Percentiles rank a stretch among this genome's conserved stretches.
These are phyloP conservation scores for Graptemys geographica DNA, from an alignment of 2,797 vertebrate genomes.

Conservation along the genomic window DNA sequence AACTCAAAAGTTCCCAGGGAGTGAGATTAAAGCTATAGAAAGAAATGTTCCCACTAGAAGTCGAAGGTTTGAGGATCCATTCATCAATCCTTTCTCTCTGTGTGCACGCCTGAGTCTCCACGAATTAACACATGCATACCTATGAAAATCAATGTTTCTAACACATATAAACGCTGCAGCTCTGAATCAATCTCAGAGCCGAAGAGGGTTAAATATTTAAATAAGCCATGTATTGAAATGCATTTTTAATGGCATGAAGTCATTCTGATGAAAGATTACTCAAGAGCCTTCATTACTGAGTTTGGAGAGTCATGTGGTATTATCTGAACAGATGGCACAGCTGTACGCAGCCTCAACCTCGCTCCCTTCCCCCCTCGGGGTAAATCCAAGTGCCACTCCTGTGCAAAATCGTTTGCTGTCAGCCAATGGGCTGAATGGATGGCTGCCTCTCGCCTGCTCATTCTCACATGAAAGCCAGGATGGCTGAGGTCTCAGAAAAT, in stretches of 20 bases:
- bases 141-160: slow-evolving; percentile 83
- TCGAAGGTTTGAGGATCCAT: slow-evolving; percentile 63
- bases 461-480: slow-evolving; percentile 36
- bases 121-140: slow-evolving; percentile 77
- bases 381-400: slow-evolving; percentile 81
- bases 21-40: slow-evolving; percentile 64
- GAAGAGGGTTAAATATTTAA: slow-evolving; percentile 88
- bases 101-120: slow-evolving; percentile 55
- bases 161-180: slow-evolving; percentile 78
- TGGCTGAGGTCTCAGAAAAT: slow-evolving; percentile 20
- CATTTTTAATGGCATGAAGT: slow-evolving; percentile 86
- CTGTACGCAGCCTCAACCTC: slow-evolving; percentile 74
- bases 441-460: slow-evolving; percentile 54
- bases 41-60: slow-evolving; percentile 50
- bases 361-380: slow-evolving; percentile 69
- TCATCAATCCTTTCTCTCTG: slow-evolving; percentile 69
- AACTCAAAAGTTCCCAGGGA: slow-evolving; percentile 34
- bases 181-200: slow-evolving; percentile 82
- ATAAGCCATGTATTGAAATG: slow-evolving; percentile 86
- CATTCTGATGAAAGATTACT: slow-evolving; percentile 86
- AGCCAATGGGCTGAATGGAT: slow-evolving; percentile 78
- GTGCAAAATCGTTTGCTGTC: slow-evolving; percentile 78
- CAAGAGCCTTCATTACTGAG: slow-evolving; percentile 85
- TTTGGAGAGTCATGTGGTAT: slow-evolving; percentile 85
- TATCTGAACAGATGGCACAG: slow-evolving; percentile 86